Conservation (phyloP, 1,140 invertebrate genomes). For the Pissodes strobi region DNA sequence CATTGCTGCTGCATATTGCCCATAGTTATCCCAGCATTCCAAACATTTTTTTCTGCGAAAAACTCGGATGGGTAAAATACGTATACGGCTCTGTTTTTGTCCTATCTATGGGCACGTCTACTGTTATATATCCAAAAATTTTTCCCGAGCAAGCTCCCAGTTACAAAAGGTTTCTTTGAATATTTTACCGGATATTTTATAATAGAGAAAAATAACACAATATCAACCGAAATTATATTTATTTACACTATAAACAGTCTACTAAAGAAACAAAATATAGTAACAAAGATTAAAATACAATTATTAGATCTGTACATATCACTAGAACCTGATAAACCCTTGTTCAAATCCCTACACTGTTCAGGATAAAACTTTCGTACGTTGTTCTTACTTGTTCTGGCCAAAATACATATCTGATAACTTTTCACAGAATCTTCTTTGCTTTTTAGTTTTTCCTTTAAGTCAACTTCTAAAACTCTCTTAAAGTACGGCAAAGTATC, state of each 20-base stretch:
- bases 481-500: slow-evolving; percentile 63
- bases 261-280: background rate
- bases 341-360: slow-evolving; percentile 58
- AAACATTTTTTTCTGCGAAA: too few relatives aligned
- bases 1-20: too few relatives aligned
- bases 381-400: slow-evolving; percentile 61
- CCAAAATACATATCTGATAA: slow-evolving; percentile 66
- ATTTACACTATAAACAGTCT: background rate
- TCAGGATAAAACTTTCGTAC: slow-evolving; percentile 63
- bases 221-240: too few relatives aligned
- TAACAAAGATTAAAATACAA: background rate
- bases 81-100: too few relatives aligned
- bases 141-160: too few relatives aligned
- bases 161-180: too few relatives aligned
- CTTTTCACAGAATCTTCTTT: slow-evolving; percentile 46
- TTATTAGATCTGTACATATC: background rate
- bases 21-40: too few relatives aligned
- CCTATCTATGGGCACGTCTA: too few relatives aligned
- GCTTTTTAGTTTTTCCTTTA: slow-evolving; percentile 51
- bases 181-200: too few relatives aligned
- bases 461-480: slow-evolving; percentile 58
- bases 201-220: too few relatives aligned
- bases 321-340: slow-evolving; percentile 4
- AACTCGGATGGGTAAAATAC: too few relatives aligned
- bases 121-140: too few relatives aligned